phyloP scores from a whole-genome alignment of 2,113 vertebrate species.

The Sylvietta virens region DNA sequence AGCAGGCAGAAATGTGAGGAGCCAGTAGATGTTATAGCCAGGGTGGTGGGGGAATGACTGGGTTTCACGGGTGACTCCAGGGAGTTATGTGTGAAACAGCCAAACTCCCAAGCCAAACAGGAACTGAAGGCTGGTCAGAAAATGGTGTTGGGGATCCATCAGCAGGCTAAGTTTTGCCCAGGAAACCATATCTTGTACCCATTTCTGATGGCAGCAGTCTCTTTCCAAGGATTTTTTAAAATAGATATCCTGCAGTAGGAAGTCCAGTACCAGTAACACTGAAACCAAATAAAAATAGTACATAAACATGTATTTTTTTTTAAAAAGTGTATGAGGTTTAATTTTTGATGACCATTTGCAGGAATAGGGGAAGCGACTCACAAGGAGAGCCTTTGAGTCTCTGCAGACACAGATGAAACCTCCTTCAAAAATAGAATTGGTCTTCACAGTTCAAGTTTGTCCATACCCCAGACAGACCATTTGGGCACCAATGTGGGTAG shows the following conservation, averaged over 20 bases:
- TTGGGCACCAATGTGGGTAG: neutral
- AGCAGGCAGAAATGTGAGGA: neutral
- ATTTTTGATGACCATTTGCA: neutral
- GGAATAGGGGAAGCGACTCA: neutral
- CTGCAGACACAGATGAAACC: neutral
- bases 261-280: neutral
- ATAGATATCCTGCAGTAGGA: neutral
- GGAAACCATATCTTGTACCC: neutral
- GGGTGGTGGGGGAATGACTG: fast-evolving
- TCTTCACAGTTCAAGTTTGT: neutral
- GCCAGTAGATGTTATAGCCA: neutral
- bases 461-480: neutral
- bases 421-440: neutral
- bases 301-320: neutral
- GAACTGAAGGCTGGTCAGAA: neutral
- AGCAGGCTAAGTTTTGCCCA: neutral
- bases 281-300: neutral
- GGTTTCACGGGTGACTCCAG: neutral
- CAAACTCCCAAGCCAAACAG: neutral
- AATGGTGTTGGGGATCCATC: neutral
- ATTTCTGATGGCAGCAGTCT: neutral
- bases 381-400: neutral
- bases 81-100: neutral
- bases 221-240: neutral
- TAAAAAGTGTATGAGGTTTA: neutral